Base-by-base conservation (phyloP, 2,113 vertebrate genomes). In the Dinomys branickii region DNA sequence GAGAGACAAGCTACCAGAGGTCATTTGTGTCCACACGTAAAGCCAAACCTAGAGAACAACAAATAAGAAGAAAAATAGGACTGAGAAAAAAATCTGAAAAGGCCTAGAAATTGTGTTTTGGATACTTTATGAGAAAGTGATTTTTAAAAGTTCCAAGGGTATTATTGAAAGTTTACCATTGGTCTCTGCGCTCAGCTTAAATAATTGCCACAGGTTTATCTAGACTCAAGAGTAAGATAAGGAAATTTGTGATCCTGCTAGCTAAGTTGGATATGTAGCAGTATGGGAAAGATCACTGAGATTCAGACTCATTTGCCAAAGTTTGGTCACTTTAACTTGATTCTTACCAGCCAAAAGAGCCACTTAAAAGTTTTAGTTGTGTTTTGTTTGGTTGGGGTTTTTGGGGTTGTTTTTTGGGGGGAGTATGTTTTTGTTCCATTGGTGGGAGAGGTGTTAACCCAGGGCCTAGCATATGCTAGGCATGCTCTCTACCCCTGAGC, bases 1-100 rank as follows among this genome's bases (percentile, higher is more conserved):
- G 94, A 96, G 87, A 80, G 90, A 54, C 91, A 93, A 24, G 38
- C 52, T 90, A 35, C 89, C 85, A 89, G 73, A 97, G 67, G 28
- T 93, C 85, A 95, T 13, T 81, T 88, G 85, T 94, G 35, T 94
- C 47, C 38, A 94, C 73, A 85, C 96, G 87, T 85, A 47, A 94
- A 88, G 78, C 81, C 38, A 96, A 94, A 41, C 84, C 83, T 95
- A 94, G 38, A 52, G 90, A 58, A 81, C 88, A 94, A 41, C 90
- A 77, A 90, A 22, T 65, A 92, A 90, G 73, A 89, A 90, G 58
- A 91, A 83, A 96, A 91, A 61, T 56, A 91, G 59, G 35, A 82
- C 65, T 44, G 14, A 91, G 33, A 93, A 38, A 94, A 89, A 83
- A 71, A 92, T 73, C 81, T 92, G 58, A 87, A 81, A 90, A 81